Conservation (phyloP, 37 sponge, comb jelly and placozoan genomes). For the Chondrosia reniformis region DNA sequence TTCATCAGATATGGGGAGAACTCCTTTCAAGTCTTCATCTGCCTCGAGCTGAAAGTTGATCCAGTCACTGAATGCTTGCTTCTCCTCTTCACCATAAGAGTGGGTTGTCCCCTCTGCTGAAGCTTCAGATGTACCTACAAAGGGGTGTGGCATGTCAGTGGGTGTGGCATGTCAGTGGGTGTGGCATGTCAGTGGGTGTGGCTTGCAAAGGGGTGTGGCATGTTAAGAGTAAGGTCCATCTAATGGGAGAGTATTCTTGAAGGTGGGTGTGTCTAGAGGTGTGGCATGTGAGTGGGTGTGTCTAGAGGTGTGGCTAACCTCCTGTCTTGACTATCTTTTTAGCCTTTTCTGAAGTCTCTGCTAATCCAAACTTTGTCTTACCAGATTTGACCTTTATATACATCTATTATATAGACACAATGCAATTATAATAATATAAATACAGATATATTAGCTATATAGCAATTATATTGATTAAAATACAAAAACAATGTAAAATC, state of each 20-base stretch:
- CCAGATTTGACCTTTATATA: slow-evolving; percentile 50
- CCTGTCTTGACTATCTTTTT: slow-evolving; percentile 76
- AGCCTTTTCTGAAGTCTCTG: slow-evolving; percentile 69
- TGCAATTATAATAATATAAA: not conserved
- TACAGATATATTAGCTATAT: not conserved
- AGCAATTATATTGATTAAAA: not conserved
- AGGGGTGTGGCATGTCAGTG: too few species aligned
- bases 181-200: too few species aligned
- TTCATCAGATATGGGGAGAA: slow-evolving; percentile 72
- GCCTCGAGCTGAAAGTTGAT: slow-evolving; percentile 87
- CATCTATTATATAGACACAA: slow-evolving; percentile 50
- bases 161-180: too few species aligned
- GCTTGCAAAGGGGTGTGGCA: too few species aligned
- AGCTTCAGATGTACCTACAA: slow-evolving; percentile 66
- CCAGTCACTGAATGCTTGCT: slow-evolving; percentile 93
- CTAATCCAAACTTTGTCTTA: slow-evolving; percentile 55
- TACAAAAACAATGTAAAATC: not conserved
- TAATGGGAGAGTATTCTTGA: too few species aligned
- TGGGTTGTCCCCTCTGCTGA: slow-evolving; percentile 85
- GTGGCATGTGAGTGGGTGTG: too few species aligned
- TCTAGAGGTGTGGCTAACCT: too few species aligned
- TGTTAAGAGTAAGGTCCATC: too few species aligned
- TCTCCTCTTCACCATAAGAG: slow-evolving; percentile 91
- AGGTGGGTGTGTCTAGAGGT: too few species aligned
- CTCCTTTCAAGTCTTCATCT: slow-evolving; percentile 55